A percentile compares a stretch with the other conserved stretches of the same genome.
These are phyloP conservation scores for Xylota segnis DNA, from an alignment of 2,888 invertebrate species.

Conservation along the genomic window DNA sequence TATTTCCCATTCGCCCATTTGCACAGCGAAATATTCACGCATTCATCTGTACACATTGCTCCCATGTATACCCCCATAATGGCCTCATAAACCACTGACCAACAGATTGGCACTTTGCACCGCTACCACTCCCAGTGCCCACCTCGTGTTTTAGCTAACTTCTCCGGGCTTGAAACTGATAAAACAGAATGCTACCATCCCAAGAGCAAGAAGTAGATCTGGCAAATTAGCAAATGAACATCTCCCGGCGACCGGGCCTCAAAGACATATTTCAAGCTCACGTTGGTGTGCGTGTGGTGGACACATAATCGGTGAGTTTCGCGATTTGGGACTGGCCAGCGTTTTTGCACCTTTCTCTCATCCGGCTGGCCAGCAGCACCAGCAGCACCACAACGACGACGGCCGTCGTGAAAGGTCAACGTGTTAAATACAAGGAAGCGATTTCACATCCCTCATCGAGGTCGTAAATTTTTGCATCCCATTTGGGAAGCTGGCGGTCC, in stretches of 20 bases:
- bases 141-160: constrained; percentile 45
- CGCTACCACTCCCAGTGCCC: constrained; percentile 63
- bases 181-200: constrained; percentile 49
- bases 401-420: constrained; percentile 69
- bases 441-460: constrained; percentile 77
- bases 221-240: constrained; percentile 69
- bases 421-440: constrained; percentile 78
- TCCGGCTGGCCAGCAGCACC: neutral
- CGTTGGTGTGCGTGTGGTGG: constrained; percentile 52
- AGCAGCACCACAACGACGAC: too few relatives aligned
- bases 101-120: constrained; percentile 78
- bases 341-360: constrained; percentile 44
- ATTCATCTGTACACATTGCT: constrained; percentile 62
- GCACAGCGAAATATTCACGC: constrained; percentile 52
- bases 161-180: constrained; percentile 48
- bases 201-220: constrained; percentile 55
- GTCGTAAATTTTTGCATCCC: constrained; percentile 78
- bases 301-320: constrained; percentile 68
- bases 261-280: constrained; percentile 40
- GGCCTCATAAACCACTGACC: constrained; percentile 78
- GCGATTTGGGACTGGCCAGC: constrained; percentile 40
- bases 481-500: constrained; percentile 62
- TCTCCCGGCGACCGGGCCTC: constrained; percentile 43
- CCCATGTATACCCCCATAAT: constrained; percentile 77
- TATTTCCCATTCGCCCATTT: constrained; percentile 40